Evolutionary conservation across 1,140 invertebrate genomes (phyloP), one percentile per base, ranked within the genome.

Genomic region (Zophobas atratus): DNA sequence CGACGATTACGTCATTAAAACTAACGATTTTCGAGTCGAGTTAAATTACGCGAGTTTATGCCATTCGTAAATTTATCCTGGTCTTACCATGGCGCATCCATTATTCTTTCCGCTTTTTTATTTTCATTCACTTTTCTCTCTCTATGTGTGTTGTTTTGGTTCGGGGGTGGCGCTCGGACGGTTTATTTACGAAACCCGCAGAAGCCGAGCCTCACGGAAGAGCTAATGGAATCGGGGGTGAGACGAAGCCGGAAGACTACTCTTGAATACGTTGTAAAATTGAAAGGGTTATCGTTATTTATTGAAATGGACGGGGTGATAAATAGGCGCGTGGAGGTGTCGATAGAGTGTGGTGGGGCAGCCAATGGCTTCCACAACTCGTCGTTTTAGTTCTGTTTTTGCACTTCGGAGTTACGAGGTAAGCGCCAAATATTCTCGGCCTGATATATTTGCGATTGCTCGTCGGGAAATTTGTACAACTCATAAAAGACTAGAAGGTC

Each of bases 1-100:
- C 6, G 41, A 70, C 63, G 63, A 70, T 70, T 70, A 70, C 63
- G 43, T 70, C 63, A 70, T 70, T 70, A 70, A 70, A 70, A 70
- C 63, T 72, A 72, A 72, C 51, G 70, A 72, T 72, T 72, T 72
- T 72, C 48, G 51, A 70, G 63, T 20, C 38, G 63, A 35, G 51
- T 72, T 38, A 72, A 72, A 72, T 72, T 72, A 72, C 70, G 48
- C 36, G 70, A 72, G 35, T 72, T 53, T 55, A 73, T 73, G 71
- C 55, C 6, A 39, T 55, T 48, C 33, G 35, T 33, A 33, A 51
- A 51, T 51, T 51, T 51, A 51, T 51, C 49, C 49, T 20, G 49
- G 70, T 51, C 70, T 72, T 73, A 6, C 60, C 38, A 57, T 57
- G 32, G 55, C 55, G 2, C 49, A 20, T 51, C 55, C 55, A 67